Conservation (phyloP, 1,140 invertebrate genomes). For the Zaprionus ghesquierei region DNA sequence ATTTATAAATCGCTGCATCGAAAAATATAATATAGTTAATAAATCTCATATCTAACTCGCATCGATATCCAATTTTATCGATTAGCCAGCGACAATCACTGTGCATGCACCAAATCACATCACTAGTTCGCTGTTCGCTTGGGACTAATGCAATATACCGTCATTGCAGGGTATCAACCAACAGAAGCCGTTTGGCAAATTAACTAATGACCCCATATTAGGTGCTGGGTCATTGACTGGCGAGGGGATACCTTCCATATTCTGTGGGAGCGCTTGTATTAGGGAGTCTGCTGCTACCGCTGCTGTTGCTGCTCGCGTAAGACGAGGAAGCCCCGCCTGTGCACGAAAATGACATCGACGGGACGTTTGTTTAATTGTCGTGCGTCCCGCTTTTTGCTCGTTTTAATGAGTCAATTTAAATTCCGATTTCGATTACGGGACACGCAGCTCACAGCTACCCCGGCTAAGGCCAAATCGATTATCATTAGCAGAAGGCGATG, state of each 20-base stretch:
- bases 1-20: too few relatives aligned
- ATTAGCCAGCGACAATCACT: neutral
- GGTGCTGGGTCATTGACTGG: constrained; percentile 8
- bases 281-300: neutral
- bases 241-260: neutral
- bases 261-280: neutral
- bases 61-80: neutral
- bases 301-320: neutral
- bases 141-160: neutral
- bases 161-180: constrained; percentile 36
- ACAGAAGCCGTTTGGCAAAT: constrained; percentile 66
- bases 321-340: neutral
- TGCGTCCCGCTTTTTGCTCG: constrained; percentile 74
- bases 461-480: constrained; percentile 68
- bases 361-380: constrained; percentile 75
- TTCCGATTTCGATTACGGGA: constrained; percentile 76
- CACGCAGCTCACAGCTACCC: constrained; percentile 32
- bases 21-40: too few relatives aligned
- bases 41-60: too few relatives aligned
- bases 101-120: neutral
- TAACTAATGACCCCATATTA: constrained; percentile 74
- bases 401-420: constrained; percentile 81
- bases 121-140: neutral
- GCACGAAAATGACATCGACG: neutral
- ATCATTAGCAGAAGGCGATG: constrained; percentile 70